These are phyloP conservation scores for Batillaria attramentaria DNA, from an alignment of 1,140 invertebrate species.

Conservation along the genomic window DNA sequence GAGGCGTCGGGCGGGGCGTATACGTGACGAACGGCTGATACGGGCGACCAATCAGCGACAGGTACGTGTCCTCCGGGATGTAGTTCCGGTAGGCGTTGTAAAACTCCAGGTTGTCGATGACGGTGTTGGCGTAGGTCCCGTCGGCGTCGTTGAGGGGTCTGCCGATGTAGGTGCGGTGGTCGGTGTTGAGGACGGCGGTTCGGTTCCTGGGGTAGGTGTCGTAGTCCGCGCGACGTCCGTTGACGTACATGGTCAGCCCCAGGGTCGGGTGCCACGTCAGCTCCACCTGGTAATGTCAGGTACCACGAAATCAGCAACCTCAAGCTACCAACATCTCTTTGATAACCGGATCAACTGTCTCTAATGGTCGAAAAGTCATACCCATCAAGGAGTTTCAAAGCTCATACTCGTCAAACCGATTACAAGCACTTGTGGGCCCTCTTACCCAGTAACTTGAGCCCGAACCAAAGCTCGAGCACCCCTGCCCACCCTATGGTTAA, in stretches of 20 bases:
- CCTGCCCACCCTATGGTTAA: too few relatives aligned
- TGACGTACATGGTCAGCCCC: slow-evolving; percentile 63
- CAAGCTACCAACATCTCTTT: too few relatives aligned
- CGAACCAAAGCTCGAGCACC: too few relatives aligned
- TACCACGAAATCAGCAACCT: too few relatives aligned
- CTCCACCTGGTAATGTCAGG: slow-evolving; percentile 53
- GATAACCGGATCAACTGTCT: too few relatives aligned
- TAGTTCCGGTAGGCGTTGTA: slow-evolving; percentile 61
- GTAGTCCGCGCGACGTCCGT: slow-evolving; percentile 57
- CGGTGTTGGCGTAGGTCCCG: slow-evolving; percentile 57
- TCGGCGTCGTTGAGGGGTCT: slow-evolving; percentile 23
- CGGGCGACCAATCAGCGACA: not conserved
- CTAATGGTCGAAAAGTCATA: too few relatives aligned
- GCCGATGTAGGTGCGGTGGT: slow-evolving; percentile 45
- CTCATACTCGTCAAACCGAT: too few relatives aligned
- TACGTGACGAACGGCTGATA: not conserved
- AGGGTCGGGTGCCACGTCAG: slow-evolving; percentile 65
- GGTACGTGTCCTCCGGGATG: slow-evolving; percentile 39
- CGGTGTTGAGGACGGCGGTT: slow-evolving; percentile 47
- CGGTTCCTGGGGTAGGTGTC: slow-evolving; percentile 50
- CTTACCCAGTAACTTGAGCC: too few relatives aligned
- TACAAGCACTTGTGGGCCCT: too few relatives aligned
- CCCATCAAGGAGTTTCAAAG: too few relatives aligned
- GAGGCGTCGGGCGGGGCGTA: not conserved
- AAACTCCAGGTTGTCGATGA: slow-evolving; percentile 61